Percentiles rank a stretch among this genome's conserved stretches.
phyloP scores from a whole-genome alignment of 2,113 vertebrate genomes.

The Todiramphus saurophagus region DNA sequence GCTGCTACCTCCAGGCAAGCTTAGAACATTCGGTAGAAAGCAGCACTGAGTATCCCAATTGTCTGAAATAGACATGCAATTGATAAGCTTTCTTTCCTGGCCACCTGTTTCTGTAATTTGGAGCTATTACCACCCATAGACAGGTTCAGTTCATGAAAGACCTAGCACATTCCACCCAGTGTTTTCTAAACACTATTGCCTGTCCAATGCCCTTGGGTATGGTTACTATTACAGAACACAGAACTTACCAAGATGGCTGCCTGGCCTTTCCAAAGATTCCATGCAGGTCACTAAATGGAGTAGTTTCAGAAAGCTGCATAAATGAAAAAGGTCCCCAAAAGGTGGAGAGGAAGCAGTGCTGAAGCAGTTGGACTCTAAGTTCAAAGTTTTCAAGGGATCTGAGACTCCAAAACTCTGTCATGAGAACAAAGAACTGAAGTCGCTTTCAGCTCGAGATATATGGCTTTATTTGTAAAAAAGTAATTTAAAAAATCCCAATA shows the following conservation, averaged over 20 bases:
- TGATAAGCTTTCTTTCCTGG: neutral
- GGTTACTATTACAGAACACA: neutral
- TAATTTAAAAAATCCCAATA: neutral
- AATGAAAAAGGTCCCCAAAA: neutral
- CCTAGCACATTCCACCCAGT: neutral
- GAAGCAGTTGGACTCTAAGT: neutral
- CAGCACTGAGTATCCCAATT: neutral
- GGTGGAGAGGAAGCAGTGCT: neutral
- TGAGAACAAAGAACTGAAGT: neutral
- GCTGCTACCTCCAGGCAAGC: neutral
- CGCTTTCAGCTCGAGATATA: neutral
- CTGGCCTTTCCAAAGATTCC: neutral
- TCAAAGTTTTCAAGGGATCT: neutral
- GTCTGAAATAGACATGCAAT: neutral
- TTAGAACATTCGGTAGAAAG: neutral
- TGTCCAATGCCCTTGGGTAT: neutral
- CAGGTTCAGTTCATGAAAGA: neutral
- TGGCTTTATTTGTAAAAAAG: neutral
- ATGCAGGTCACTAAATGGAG: neutral
- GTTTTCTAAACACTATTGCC: neutral
- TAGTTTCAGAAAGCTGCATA: neutral
- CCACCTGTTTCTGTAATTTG: neutral
- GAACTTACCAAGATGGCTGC: neutral
- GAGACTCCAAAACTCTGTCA: neutral
- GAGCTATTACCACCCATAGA: neutral